These are phyloP conservation scores for Myodes glareolus DNA, from an alignment of 2,113 vertebrate genomes.

Conservation along the genomic window DNA sequence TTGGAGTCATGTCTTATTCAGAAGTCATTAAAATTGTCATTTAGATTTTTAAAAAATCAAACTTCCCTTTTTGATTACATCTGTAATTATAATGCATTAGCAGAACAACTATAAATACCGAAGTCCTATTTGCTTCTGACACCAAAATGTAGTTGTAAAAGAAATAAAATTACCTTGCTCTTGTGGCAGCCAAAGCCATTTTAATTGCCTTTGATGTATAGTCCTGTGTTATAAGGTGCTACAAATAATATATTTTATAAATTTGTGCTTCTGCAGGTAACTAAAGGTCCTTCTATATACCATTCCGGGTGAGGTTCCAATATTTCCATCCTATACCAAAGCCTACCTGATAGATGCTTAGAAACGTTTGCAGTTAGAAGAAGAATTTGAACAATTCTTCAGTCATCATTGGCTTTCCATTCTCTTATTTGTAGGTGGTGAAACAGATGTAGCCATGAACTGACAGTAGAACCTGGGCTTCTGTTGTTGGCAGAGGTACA, in stretches of 20 bases:
- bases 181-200: background rate
- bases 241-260: background rate
- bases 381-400: background rate
- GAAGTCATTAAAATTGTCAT: slow-evolving; percentile 67
- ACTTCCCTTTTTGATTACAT: slow-evolving; percentile 69
- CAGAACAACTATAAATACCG: slow-evolving; percentile 48
- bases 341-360: background rate
- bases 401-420: background rate
- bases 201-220: slow-evolving; percentile 48
- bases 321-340: background rate
- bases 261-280: background rate
- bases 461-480: background rate
- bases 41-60: slow-evolving; percentile 53
- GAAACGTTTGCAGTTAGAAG: background rate
- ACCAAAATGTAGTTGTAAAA: slow-evolving; percentile 36
- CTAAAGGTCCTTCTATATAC: background rate
- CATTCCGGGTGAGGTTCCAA: background rate
- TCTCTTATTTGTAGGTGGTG: background rate
- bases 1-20: slow-evolving; percentile 68
- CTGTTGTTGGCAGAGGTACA: background rate
- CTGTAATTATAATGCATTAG: slow-evolving; percentile 69
- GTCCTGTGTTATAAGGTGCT: background rate
- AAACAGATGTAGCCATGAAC: background rate
- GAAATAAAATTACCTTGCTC: background rate
- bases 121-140: slow-evolving; percentile 34